A percentile compares a stretch with the other conserved stretches of the same genome.
Evolutionary conservation across 2,113 vertebrate species (phyloP).

Genomic region (Salvelinus namaycush): DNA sequence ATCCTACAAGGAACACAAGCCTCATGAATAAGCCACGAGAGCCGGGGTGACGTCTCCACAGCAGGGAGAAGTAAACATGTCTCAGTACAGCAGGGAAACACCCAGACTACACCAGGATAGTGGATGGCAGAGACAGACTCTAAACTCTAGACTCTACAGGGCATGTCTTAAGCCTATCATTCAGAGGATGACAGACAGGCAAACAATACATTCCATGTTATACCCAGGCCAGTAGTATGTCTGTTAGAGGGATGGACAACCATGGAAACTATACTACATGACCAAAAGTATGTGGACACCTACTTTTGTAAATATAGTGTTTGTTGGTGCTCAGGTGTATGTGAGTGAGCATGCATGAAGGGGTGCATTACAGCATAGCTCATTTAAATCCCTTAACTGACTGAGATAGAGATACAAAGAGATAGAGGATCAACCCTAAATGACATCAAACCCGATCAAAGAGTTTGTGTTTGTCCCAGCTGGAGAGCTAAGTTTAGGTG

Average conservation of each 20-base stretch:
- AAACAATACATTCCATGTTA: too few relatives aligned
- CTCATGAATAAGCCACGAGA: constrained; percentile 48
- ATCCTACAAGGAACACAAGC: not conserved
- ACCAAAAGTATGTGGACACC: too few relatives aligned
- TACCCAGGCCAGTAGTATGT: too few relatives aligned
- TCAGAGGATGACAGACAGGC: too few relatives aligned
- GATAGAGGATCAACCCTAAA: not conserved
- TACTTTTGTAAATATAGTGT: not conserved
- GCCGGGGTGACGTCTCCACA: not conserved
- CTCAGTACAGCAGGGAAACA: not conserved
- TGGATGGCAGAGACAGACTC: not conserved
- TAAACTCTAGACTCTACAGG: not conserved
- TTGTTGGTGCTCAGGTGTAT: not conserved
- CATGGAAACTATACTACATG: too few relatives aligned
- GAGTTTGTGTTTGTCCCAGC: not conserved
- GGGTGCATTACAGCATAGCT: not conserved
- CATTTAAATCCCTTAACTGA: not conserved
- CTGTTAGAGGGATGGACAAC: too few relatives aligned
- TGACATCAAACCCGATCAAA: not conserved
- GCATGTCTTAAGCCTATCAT: too few relatives aligned
- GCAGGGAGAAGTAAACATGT: constrained; percentile 7
- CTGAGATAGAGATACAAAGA: not conserved
- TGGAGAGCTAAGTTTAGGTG: not conserved
- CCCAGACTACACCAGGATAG: not conserved
- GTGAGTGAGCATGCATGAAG: not conserved